phyloP scores from a whole-genome alignment of 2,113 vertebrate genomes.

The Pelmatolapia mariae region DNA sequence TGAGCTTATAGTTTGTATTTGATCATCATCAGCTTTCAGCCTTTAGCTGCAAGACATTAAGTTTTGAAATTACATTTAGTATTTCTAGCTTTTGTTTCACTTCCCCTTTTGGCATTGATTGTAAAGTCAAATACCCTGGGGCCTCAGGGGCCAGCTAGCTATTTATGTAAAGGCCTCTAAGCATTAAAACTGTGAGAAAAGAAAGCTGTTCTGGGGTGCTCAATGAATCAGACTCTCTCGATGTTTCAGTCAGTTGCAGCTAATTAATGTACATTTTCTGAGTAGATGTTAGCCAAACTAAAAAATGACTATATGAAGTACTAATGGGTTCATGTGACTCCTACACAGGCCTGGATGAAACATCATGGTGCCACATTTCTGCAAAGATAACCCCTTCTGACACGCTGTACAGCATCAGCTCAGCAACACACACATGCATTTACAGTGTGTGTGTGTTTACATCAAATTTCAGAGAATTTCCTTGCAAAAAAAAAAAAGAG shows the following conservation, averaged over 20 bases:
- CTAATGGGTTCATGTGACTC: neutral
- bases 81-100: neutral
- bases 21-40: neutral
- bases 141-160: neutral
- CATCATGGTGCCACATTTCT: neutral
- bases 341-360: neutral
- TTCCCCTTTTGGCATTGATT: neutral
- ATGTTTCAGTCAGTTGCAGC: neutral
- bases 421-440: neutral
- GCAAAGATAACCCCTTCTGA: neutral
- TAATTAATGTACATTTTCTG: neutral
- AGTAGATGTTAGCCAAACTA: neutral
- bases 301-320: accelerated
- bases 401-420: neutral
- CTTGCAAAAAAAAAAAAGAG: neutral
- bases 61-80: neutral
- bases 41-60: neutral
- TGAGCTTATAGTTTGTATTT: neutral
- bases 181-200: neutral
- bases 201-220: neutral
- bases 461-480: neutral
- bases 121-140: neutral
- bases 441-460: neutral
- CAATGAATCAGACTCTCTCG: neutral
- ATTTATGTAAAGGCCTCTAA: neutral